Evolutionary conservation across 2,113 vertebrate genomes (phyloP), one percentile per base, ranked within the genome.

Genomic region (Eublepharis macularius): DNA sequence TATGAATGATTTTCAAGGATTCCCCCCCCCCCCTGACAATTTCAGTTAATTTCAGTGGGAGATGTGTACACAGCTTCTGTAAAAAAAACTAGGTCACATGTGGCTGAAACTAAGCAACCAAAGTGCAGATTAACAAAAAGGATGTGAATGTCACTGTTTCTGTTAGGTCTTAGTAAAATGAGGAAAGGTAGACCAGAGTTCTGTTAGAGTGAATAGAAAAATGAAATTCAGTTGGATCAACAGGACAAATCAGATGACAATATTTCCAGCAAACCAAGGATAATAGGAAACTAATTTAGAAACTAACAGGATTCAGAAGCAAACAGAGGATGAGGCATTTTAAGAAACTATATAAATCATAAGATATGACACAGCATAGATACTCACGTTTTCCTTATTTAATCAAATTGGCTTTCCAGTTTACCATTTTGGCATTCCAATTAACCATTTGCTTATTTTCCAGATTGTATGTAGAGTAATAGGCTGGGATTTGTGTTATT

Each of bases 11-110:
- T 85, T 79, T 80, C 68, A 65, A 68, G 34, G 21, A n/a, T n/a
- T 47, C 1, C 4, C 29, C 21, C 60, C 47, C 8, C 32, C 14
- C 11, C 21, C 68, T 36, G 54, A 85, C 76, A 80, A 72, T 14
- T 80, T 72, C 76, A 80, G 17, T 41, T 73, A 43, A 80, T 80
- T 73, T 85, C 76, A 73, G 3, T 39, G 14, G 54, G n/a, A 80
- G 39, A 41, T 45, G 39, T 34, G 39, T 80, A 47, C 14, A 73
- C n/a, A 72, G 19, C 49, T 32, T 45, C 76, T 85, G 21, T 47
- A 26, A 80, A 73, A 85, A 80, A 73, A 85, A 80, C 54, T 60
- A 63, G 76, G 68, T 63, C 76, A 80, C 72, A 66, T 51, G 29
- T 14, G 17, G 9, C 41, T 66, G 49, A 43, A 85, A 26, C 51